Evolutionary conservation across 2,113 vertebrate genomes (phyloP).

Genomic region (Bubalus kerabau): DNA sequence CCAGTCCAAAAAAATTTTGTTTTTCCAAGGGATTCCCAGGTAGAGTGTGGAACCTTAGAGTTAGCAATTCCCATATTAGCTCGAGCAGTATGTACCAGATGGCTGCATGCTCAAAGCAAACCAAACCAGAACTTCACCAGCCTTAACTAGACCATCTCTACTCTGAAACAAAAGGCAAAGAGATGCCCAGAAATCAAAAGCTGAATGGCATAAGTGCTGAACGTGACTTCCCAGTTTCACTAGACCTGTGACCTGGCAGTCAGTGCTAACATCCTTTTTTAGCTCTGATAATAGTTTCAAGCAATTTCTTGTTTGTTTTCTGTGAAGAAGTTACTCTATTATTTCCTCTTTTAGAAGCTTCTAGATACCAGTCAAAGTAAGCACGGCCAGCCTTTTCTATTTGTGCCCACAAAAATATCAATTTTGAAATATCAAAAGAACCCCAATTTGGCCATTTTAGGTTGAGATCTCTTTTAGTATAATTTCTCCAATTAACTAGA

Average conservation of each 20-base stretch:
- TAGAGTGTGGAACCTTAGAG: not conserved
- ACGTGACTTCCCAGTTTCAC: not conserved
- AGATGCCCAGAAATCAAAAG: not conserved
- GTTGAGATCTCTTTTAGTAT: not conserved
- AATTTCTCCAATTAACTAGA: not conserved
- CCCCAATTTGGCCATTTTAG: not conserved
- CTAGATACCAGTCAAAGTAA: not conserved
- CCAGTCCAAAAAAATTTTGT: not conserved
- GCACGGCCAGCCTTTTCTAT: not conserved
- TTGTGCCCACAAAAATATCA: not conserved
- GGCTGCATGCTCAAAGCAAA: not conserved
- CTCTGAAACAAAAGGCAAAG: not conserved
- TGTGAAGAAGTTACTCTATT: not conserved
- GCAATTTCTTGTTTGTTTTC: not conserved
- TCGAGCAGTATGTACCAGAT: not conserved
- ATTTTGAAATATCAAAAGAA: not conserved
- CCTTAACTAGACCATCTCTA: no score
- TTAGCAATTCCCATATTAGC: not conserved
- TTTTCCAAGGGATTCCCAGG: not conserved
- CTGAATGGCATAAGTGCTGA: not conserved
- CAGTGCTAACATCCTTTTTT: not conserved
- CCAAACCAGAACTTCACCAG: not conserved
- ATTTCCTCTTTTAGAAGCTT: not conserved
- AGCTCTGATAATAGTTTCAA: not conserved
- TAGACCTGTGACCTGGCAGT: not conserved